Evolutionary conservation across 1,140 invertebrate species (phyloP).

Genomic region (Antheraea pernyi): DNA sequence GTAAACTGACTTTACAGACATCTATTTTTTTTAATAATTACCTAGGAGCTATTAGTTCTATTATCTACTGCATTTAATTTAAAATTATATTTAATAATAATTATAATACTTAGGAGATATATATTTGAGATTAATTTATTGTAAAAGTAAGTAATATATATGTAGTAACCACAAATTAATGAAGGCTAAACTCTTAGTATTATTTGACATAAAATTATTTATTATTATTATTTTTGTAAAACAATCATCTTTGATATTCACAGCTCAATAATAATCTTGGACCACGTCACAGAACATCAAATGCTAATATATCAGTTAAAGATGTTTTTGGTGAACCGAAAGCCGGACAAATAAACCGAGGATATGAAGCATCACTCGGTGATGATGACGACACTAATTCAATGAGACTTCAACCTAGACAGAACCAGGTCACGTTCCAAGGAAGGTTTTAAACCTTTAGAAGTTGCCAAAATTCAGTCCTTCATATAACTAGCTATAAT

Average conservation of each 20-base stretch:
- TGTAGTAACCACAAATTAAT: no score
- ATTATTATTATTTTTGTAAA: neutral
- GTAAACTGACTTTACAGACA: no score
- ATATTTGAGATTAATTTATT: no score
- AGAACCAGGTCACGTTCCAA: constrained; percentile 74
- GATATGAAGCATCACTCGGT: constrained; percentile 79
- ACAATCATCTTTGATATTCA: constrained; percentile 19
- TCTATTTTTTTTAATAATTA: no score
- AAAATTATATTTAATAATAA: no score
- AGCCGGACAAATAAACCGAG: constrained; percentile 81
- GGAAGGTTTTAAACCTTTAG: constrained; percentile 59
- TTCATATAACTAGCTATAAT: constrained; percentile 36
- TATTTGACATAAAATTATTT: no score
- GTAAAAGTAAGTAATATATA: no score
- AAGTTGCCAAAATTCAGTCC: constrained; percentile 5
- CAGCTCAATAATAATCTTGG: constrained; percentile 75
- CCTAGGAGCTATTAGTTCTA: no score
- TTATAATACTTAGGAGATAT: no score
- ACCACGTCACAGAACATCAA: constrained; percentile 78
- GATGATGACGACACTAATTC: constrained; percentile 81
- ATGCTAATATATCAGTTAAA: constrained; percentile 81
- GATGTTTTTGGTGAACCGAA: constrained; percentile 81
- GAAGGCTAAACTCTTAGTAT: no score
- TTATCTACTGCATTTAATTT: no score
- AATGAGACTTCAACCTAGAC: constrained; percentile 78